A percentile compares a stretch with the other conserved stretches of the same genome.
These are phyloP conservation scores for Archocentrus centrarchus DNA, from an alignment of 2,113 vertebrate species.

Conservation along the genomic window DNA sequence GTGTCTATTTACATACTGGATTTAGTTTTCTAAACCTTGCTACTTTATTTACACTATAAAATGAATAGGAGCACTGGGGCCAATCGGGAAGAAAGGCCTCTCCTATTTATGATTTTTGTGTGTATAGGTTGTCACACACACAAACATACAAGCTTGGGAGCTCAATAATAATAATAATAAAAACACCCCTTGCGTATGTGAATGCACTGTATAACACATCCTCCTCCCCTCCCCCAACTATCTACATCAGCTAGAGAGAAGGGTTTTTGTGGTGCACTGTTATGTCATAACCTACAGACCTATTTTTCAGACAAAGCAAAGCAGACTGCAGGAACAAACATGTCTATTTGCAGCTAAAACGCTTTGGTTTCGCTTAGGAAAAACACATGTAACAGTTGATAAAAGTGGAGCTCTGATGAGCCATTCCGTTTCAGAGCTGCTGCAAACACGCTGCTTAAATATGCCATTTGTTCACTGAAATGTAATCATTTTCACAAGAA, in stretches of 20 bases:
- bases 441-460: background rate
- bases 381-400: background rate
- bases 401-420: background rate
- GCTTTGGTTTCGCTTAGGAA: background rate
- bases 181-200: conserved; percentile 54
- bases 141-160: conserved; percentile 15
- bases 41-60: conserved; percentile 63
- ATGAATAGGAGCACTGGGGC: conserved; percentile 34
- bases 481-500: background rate
- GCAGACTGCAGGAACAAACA: conserved; percentile 16
- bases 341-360: conserved; percentile 24
- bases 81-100: conserved; percentile 36
- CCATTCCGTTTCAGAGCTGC: background rate
- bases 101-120: conserved; percentile 12
- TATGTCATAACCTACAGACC: conserved; percentile 76
- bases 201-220: conserved; percentile 64
- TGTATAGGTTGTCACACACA: background rate
- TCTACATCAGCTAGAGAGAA: conserved; percentile 51
- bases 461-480: background rate
- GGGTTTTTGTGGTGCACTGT: conserved; percentile 68
- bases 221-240: conserved; percentile 62
- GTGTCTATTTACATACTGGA: conserved; percentile 61
- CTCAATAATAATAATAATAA: conserved; percentile 41
- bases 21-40: conserved; percentile 44
- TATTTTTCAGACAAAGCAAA: conserved; percentile 67